These are phyloP conservation scores for Nomada fabriciana DNA, from an alignment of 2,888 invertebrate species.

Conservation along the genomic window DNA sequence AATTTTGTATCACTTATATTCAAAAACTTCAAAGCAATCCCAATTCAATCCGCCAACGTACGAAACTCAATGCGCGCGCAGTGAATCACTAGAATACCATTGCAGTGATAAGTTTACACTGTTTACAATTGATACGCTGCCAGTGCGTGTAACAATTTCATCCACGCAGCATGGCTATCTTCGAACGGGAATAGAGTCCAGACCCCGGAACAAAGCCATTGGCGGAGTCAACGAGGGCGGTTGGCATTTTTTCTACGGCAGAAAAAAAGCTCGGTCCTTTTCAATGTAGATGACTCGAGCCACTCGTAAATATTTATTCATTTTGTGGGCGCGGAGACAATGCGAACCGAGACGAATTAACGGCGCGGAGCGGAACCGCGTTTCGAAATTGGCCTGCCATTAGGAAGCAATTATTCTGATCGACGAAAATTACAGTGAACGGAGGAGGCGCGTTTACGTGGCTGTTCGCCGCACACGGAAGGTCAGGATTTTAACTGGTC, in stretches of 20 bases:
- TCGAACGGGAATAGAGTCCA: too few relatives aligned
- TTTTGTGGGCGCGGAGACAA: conserved; percentile 64
- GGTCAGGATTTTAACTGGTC: too few relatives aligned
- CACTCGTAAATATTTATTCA: conserved; percentile 68
- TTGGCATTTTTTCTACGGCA: background rate
- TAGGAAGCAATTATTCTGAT: conserved; percentile 62
- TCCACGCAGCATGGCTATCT: background rate
- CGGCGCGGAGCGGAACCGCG: conserved; percentile 24
- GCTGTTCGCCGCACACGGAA: too few relatives aligned
- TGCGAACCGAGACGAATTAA: conserved; percentile 60
- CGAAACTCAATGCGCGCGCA: too few relatives aligned
- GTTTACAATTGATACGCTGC: background rate
- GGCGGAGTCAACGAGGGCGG: background rate
- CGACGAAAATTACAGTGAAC: conserved; percentile 58
- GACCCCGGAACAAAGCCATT: background rate
- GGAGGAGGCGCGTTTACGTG: conserved; percentile 50
- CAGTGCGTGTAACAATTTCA: background rate
- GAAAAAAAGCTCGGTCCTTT: conserved; percentile 39
- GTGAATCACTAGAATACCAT: too few relatives aligned
- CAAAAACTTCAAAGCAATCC: background rate
- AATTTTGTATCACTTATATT: background rate
- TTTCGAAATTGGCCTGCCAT: conserved; percentile 65
- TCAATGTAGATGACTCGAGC: conserved; percentile 55
- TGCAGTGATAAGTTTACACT: too few relatives aligned
- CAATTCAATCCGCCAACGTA: too few relatives aligned